Evolutionary conservation across 2,888 invertebrate genomes (phyloP), one percentile per base, ranked within the genome.

Genomic region (Chrysotoxum bicinctum): DNA sequence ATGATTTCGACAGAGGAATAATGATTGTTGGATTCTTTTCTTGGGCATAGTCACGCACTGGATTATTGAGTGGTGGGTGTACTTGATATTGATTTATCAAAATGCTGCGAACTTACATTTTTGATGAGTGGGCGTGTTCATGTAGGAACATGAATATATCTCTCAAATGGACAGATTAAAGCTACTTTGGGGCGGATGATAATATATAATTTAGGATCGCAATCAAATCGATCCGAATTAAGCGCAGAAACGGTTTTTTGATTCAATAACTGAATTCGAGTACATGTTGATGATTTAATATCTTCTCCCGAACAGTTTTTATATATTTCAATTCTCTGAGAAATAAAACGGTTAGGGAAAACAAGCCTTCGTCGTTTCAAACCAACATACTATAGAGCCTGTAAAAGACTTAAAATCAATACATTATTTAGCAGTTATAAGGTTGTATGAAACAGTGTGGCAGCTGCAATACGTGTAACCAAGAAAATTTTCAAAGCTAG

Each of bases 1-100:
- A 66, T 66, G 66, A 48, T 50, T 66, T 66, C 21, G 35, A 66
- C 66, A 66, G 48, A 66, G 66, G 35, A 66, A 66, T 66, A 48
- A 66, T 66, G 66, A 66, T 66, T 35, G 66, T 66, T 66, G 35
- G 48, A 66, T 66, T 32, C 48, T 66, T 48, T 48, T 48, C 48
- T 9, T 50, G 30, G 45, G 48, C 48, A 35, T 32, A 48, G 66
- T 9, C 66, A 64, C 66, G 66, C 66, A 66, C 35, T 21, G 21
- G 35, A 48, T 66, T 66, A 48, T 66, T 48, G 66, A 48, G 43
- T 62, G 62, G 37, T 23, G 62, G 30, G 43, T 62, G 30, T 62
- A 45, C 62, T 45, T 12, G 30, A 45, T 45, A 62, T 62, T 62
- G 62, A 62, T 62, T 45, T 62, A 45, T 62, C 19, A 40, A 62